phyloP scores from a whole-genome alignment of 2,888 invertebrate species.

The Drosophila anomelani region DNA sequence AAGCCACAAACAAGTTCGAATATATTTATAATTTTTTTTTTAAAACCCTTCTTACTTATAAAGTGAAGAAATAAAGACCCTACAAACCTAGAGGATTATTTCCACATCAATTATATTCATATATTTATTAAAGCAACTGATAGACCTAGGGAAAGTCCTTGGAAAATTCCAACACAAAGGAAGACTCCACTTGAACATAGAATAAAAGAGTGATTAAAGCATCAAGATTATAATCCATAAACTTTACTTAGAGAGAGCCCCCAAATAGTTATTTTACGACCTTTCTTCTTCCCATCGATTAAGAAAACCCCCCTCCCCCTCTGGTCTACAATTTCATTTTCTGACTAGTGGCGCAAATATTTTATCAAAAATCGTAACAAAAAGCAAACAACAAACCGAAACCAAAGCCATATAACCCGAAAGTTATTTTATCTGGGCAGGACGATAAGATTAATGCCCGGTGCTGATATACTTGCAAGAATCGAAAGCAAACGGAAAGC shows the following conservation, averaged over 20 bases:
- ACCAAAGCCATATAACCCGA: conserved; percentile 30
- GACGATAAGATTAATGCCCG: conserved; percentile 64
- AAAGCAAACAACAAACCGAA: conserved; percentile 6
- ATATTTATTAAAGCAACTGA: not conserved
- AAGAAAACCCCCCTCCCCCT: conserved; percentile 16
- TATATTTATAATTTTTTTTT: too few species aligned
- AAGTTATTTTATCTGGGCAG: conserved; percentile 62
- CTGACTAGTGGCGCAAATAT: conserved; percentile 29
- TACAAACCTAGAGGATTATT: not conserved
- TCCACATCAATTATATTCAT: not conserved
- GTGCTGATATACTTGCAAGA: conserved; percentile 16
- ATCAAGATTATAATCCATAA: not conserved
- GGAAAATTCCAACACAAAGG: not conserved
- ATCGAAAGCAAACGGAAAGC: conserved; percentile 11
- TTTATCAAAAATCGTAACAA: conserved; percentile 35
- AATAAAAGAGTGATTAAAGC: not conserved
- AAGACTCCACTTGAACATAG: not conserved
- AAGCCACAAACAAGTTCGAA: too few species aligned
- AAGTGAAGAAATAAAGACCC: not conserved
- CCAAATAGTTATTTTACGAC: not conserved
- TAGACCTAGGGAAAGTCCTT: not conserved
- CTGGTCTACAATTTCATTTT: not conserved
- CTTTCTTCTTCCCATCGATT: not conserved
- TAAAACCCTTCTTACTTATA: not conserved
- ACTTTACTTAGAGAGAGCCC: too few species aligned